Evolutionary conservation across 2,888 invertebrate species (phyloP).

Genomic region (Portevinia maculata): DNA sequence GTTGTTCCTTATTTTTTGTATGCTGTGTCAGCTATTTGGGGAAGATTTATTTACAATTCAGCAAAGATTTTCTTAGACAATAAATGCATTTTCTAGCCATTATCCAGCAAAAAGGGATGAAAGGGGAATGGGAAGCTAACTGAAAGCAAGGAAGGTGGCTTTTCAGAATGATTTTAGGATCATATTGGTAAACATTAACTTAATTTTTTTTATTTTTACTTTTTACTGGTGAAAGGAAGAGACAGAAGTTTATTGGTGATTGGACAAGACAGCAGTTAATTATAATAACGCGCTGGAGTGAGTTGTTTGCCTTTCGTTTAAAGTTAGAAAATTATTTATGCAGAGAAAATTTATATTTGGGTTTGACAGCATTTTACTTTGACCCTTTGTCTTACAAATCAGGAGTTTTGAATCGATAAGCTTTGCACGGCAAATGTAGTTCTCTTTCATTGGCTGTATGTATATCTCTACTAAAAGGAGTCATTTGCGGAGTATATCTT

Average conservation of each 20-base stretch:
- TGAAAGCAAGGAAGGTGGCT: constrained; percentile 20
- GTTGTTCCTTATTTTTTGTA: constrained; percentile 20
- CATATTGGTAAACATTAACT: constrained; percentile 60
- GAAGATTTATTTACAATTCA: constrained; percentile 61
- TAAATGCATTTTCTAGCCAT: constrained; percentile 64
- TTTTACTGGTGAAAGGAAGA: constrained; percentile 13
- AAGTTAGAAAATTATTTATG: too few relatives aligned
- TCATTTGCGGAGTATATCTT: too few relatives aligned
- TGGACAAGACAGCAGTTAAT: constrained; percentile 1
- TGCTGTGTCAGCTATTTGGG: constrained; percentile 42
- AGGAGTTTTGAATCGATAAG: too few relatives aligned
- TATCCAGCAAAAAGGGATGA: constrained; percentile 50
- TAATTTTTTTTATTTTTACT: constrained; percentile 32
- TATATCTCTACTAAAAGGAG: too few relatives aligned
- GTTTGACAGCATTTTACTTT: too few relatives aligned
- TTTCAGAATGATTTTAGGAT: constrained; percentile 58
- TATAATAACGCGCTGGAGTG: background rate
- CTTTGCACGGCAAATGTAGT: too few relatives aligned
- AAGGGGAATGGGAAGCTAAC: constrained; percentile 10
- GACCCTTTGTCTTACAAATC: too few relatives aligned
- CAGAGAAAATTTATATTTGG: too few relatives aligned
- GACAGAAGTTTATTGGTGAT: background rate
- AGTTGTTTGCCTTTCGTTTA: too few relatives aligned
- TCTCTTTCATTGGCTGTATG: too few relatives aligned
- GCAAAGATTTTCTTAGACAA: constrained; percentile 49